Percentiles rank a stretch among this genome's conserved stretches.
These are phyloP conservation scores for Spizaetus ornatus DNA, from an alignment of 2,113 vertebrate genomes.

Conservation along the genomic window DNA sequence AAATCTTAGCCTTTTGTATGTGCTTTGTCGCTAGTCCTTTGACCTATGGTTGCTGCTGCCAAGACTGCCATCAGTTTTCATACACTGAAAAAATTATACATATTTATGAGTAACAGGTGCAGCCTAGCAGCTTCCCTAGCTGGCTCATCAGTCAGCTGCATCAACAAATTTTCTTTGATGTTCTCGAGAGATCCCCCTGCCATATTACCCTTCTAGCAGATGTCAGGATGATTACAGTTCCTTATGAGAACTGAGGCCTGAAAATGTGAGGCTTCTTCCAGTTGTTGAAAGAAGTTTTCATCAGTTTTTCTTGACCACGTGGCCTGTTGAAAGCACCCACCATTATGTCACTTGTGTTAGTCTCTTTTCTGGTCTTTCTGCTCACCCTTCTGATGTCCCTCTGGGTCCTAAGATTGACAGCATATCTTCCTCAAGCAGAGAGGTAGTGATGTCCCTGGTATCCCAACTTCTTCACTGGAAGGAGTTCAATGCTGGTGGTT, in stretches of 20 bases:
- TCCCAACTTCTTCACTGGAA: not conserved
- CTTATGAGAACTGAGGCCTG: not conserved
- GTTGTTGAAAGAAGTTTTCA: not conserved
- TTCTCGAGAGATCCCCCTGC: not conserved
- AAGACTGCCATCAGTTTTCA: not conserved
- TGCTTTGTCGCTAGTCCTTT: not conserved
- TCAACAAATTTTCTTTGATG: not conserved
- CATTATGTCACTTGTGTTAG: not conserved
- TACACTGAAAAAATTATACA: not conserved
- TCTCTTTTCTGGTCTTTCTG: not conserved
- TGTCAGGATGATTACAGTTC: not conserved
- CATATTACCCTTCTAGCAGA: not conserved
- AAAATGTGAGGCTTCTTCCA: not conserved
- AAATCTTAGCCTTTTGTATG: not conserved
- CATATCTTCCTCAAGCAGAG: not conserved
- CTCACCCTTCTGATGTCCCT: not conserved
- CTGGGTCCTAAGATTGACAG: not conserved
- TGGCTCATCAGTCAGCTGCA: not conserved
- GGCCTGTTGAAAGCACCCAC: not conserved
- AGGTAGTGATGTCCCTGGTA: not conserved
- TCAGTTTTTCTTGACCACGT: not conserved
- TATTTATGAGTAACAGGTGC: not conserved
- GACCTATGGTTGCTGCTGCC: not conserved
- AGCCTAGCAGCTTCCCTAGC: not conserved
- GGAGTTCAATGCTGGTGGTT: not conserved